phyloP scores from a whole-genome alignment of 2,888 invertebrate genomes.

The Himalopsyche anomala region DNA sequence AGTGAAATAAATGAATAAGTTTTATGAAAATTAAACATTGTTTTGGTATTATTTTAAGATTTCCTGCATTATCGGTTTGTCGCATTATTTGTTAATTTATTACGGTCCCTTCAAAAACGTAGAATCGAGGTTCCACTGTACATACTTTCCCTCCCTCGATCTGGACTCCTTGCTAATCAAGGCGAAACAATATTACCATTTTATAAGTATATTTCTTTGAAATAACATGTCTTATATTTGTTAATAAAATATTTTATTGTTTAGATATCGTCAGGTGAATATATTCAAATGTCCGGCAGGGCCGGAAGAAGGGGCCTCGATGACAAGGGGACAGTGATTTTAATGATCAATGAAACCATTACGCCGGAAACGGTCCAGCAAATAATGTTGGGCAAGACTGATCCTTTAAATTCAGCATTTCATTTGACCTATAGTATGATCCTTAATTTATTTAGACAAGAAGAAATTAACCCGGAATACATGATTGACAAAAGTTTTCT shows the following conservation, averaged over 20 bases:
- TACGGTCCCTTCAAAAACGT: too few relatives aligned
- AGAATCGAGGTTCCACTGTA: too few relatives aligned
- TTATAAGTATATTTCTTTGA: constrained; percentile 41
- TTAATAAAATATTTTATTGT: constrained; percentile 60
- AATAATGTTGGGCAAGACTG: constrained; percentile 93
- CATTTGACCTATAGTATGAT: constrained; percentile 99
- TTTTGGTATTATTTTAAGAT: too few relatives aligned
- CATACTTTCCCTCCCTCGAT: too few relatives aligned
- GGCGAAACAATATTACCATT: constrained; percentile 40
- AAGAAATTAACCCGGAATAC: constrained; percentile 99
- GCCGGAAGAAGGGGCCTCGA: constrained; percentile 98
- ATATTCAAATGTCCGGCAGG: constrained; percentile 99
- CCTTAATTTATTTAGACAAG: constrained; percentile 94
- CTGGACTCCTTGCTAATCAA: too few relatives aligned
- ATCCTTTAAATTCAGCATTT: constrained; percentile 98
- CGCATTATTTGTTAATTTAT: too few relatives aligned
- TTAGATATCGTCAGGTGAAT: constrained; percentile 95
- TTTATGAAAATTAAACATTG: too few relatives aligned
- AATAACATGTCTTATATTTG: background rate
- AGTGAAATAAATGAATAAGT: too few relatives aligned
- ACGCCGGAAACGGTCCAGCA: constrained; percentile 84
- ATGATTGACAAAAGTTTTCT: constrained; percentile 99
- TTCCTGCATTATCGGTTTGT: too few relatives aligned
- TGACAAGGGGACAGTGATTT: constrained; percentile 96
- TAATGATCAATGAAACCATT: constrained; percentile 99